Evolutionary conservation across 2,113 vertebrate species (phyloP).

Genomic region (Apeltes quadracus): DNA sequence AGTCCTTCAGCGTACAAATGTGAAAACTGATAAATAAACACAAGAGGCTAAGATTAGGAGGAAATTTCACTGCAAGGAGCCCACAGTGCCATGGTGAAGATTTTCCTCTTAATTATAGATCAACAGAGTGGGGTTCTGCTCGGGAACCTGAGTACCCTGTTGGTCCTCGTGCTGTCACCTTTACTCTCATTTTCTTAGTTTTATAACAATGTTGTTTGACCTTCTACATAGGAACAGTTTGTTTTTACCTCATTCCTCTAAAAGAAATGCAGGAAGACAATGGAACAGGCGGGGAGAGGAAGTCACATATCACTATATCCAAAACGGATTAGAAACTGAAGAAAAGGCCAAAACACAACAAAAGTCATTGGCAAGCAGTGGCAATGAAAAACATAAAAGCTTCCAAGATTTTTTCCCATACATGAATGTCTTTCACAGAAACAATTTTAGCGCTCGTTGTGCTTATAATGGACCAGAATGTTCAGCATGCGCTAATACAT

Average conservation of each 20-base stretch:
- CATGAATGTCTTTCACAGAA: background rate
- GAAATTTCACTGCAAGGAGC: conserved; percentile 57
- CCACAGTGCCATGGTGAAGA: conserved; percentile 68
- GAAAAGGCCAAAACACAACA: conserved; percentile 73
- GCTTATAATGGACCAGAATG: background rate
- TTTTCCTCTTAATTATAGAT: conserved; percentile 70
- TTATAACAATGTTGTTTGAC: conserved; percentile 82
- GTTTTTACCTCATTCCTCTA: conserved; percentile 81
- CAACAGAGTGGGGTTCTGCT: conserved; percentile 57
- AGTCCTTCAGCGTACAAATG: conserved; percentile 81
- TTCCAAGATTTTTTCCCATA: background rate
- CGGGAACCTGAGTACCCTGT: conserved; percentile 69
- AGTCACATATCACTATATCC: conserved; percentile 80
- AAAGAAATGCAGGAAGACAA: conserved; percentile 80
- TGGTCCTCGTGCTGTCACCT: conserved; percentile 65
- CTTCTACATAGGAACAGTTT: conserved; percentile 83
- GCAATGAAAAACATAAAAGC: conserved; percentile 41
- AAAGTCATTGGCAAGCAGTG: conserved; percentile 54
- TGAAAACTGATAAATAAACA: conserved; percentile 84
- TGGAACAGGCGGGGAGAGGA: conserved; percentile 72
- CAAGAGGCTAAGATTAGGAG: conserved; percentile 73
- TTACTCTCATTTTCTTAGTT: conserved; percentile 74
- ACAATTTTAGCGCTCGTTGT: background rate
- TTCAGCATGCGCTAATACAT: conserved; percentile 1
- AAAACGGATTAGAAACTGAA: conserved; percentile 80